These are phyloP conservation scores for Magallana angulata DNA, from an alignment of 1,140 invertebrate species.

Conservation along the genomic window DNA sequence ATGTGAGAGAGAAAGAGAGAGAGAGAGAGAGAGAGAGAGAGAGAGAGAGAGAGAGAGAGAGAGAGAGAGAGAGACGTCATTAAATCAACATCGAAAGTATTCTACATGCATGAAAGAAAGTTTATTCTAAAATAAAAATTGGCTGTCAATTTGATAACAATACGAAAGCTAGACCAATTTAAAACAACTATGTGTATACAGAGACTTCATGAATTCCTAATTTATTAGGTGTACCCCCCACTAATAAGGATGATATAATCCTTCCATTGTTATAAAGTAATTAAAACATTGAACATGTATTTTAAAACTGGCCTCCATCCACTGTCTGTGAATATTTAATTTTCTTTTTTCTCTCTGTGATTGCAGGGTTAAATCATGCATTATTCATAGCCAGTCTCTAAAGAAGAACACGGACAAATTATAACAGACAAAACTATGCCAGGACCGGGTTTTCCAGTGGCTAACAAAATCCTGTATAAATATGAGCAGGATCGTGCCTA, in stretches of 20 bases:
- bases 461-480: conserved; percentile 61
- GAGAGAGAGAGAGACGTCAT: too few species aligned
- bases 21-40: too few species aligned
- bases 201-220: too few species aligned
- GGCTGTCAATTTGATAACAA: too few species aligned
- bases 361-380: conserved; percentile 22
- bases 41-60: too few species aligned
- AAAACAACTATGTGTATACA: too few species aligned
- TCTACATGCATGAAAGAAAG: too few species aligned
- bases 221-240: too few species aligned
- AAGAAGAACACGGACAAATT: background rate
- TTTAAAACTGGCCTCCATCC: background rate
- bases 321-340: conserved; percentile 23
- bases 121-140: too few species aligned
- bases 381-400: conserved; percentile 7
- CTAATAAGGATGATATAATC: background rate
- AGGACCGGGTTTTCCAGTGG: conserved; percentile 51
- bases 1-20: too few species aligned
- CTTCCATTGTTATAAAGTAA: background rate
- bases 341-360: background rate
- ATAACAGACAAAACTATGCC: conserved; percentile 35
- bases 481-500: conserved; percentile 61
- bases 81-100: too few species aligned
- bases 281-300: background rate
- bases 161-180: too few species aligned